Evolutionary conservation across 2,888 invertebrate genomes (phyloP).

Genomic region (Agrochola lychnidis): DNA sequence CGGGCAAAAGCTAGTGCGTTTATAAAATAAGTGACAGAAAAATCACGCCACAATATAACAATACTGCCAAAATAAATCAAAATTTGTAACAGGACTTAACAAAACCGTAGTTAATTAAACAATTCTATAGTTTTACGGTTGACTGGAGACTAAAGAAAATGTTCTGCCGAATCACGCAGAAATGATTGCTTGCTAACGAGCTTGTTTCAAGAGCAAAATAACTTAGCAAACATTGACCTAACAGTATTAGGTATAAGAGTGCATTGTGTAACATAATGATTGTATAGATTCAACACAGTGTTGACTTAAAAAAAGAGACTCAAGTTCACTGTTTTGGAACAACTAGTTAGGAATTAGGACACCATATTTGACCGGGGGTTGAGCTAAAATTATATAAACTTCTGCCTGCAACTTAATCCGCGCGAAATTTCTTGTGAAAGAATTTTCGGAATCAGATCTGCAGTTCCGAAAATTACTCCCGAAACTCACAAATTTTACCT

Average conservation of each 20-base stretch:
- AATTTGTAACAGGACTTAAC: constrained; percentile 25
- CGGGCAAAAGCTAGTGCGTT: neutral
- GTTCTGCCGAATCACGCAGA: constrained; percentile 29
- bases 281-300: neutral
- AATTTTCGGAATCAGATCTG: no score
- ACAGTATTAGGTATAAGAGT: neutral
- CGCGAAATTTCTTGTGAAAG: no score
- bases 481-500: no score
- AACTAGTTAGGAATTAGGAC: neutral
- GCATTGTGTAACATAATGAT: neutral
- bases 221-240: neutral
- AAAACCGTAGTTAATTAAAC: constrained; percentile 28
- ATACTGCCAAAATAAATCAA: constrained; percentile 30
- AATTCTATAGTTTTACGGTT: constrained; percentile 33
- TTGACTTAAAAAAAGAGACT: no score
- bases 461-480: no score
- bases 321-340: neutral
- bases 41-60: neutral
- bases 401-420: no score
- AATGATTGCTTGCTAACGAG: constrained; percentile 20
- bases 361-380: neutral
- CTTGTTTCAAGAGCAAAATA: constrained; percentile 21
- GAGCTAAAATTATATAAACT: no score
- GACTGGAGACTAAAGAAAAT: constrained; percentile 27
- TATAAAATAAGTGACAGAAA: neutral